Evolutionary conservation across 2,797 vertebrate species (phyloP), one percentile per base, ranked within the genome.

Genomic region (Mastacembelus armatus): DNA sequence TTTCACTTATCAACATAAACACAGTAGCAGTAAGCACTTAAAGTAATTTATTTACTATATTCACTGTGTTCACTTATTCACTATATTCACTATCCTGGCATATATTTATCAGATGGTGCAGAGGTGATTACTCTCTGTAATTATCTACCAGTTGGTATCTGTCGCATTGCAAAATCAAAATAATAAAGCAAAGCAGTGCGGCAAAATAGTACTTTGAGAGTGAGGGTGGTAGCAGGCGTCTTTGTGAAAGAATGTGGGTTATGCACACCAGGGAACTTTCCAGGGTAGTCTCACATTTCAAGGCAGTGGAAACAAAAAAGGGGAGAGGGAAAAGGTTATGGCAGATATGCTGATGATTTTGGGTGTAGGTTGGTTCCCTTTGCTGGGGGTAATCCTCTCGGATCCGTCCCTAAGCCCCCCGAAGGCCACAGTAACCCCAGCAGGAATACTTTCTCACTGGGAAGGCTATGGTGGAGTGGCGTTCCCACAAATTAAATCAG

Each of bases 401-500:
- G 88, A 91, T 94, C 84, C 78, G 74, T 54, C 77, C 57, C 52
- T 61, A 59, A 85, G 78, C 70, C 16, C 4, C 49, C 61, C 33
- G 72, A 92, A 93, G 54, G 77, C 86, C 81, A 69, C 2, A 10
- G 75, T 88, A 91, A 89, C 80, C 87, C 77, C 84, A 92, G 77
- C 66, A 90, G 92, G 89, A 94, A 92, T 77, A 43, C 70, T 76
- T 92, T 89, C 84, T 69, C 85, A 74, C 65, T 63, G 65, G 6
- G 84, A 86, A 90, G 92, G 91, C 91, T 92, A 91, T 86, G 78
- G 89, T 59, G 64, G 85, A 86, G 75, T 77, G 61, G 15, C 48
- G 59, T 88, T 88, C 85, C 84, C 89, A 91, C 92, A 95, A 94
- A 95, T 94, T 93, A 84, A 94, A 94, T 94, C 94, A 95, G 91